Evolutionary conservation across 2,888 invertebrate genomes (phyloP), one percentile per base, ranked within the genome.

Genomic region (Drepanosiphum platanoidis): DNA sequence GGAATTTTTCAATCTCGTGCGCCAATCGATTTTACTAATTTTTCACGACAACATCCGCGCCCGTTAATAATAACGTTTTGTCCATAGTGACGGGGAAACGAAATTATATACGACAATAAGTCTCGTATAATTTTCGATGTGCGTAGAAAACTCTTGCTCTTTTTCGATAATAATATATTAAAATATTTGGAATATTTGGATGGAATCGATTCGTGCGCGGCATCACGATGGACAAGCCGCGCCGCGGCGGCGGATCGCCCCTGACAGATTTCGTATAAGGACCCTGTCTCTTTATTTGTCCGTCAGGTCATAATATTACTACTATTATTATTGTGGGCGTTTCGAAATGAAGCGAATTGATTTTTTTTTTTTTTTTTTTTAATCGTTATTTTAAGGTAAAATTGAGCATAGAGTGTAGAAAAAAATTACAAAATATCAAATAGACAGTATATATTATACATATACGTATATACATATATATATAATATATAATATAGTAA

Each of bases 281-380:
- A 82, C 82, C 82, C 72, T 82, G 82, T 82, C 82, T 82, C 72
- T 72, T 74, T n/a, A n/a, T n/a, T 82, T 64, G 32, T 82, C 72
- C 27, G 82, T 27, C 72, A 18, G 72, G 61, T n/a, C n/a, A n/a
- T n/a, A n/a, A n/a, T n/a, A n/a, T n/a, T n/a, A n/a, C n/a, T n/a
- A n/a, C n/a, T n/a, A n/a, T n/a, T n/a, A n/a, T n/a, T n/a, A n/a
- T n/a, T n/a, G n/a, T n/a, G n/a, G n/a, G n/a, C n/a, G 13, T 61
- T 61, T 74, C 30, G 8, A 82, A 72, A 64, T 64, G 32, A 64
- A 64, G 72, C 61, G 61, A 72, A n/a, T n/a, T 39, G 39, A 15
- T 42, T 64, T 39, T 4, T n/a, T n/a, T n/a, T n/a, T n/a, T n/a
- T n/a, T n/a, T n/a, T n/a, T n/a, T n/a, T n/a, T n/a, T n/a, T n/a